Evolutionary conservation across 2,888 invertebrate species (phyloP), one percentile per base, ranked within the genome.

Genomic region (Eupithecia dodoneata): DNA sequence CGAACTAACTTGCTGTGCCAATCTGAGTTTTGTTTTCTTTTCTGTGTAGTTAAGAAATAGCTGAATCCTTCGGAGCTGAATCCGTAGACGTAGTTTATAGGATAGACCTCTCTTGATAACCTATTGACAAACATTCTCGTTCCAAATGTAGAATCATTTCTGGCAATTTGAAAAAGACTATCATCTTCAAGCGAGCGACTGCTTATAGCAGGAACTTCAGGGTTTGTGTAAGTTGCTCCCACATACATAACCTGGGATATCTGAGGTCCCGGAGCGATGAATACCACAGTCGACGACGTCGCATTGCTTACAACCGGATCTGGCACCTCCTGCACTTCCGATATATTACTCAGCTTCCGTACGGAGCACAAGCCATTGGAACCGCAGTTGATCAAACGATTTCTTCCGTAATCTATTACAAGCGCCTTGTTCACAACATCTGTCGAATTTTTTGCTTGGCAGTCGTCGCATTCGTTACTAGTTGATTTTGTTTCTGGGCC

Each of bases 281-380:
- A 99, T 76, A 99, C 99, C 76, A 99, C 99, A 12, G 99, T 99
- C 65, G 99, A 98, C 13, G 99, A 98, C 42, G 98, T 97, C 63
- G 97, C 98, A 94, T 99, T 99, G 92, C 99, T 99, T 74, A 99
- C 99, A 73, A 99, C 98, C 12, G 99, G 98, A 89, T 98, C 98
- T 78, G 96, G 96, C 72, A 98, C 97, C 86, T 97, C 97, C 83
- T 97, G 97, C 81, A 97, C 96, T 92, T 97, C 97, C 80, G 97
- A 97, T 85, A 99, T 98, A 95, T 99, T 98, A 91, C 98, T 97
- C 83, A 99, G 95, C 92, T 98, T 97, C 79, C 98, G 96, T 80
- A 99, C 98, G 52, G 97, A 97, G 92, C 99, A 99, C 87, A 97
- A 96, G 63, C 99, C 99, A 91, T 99, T 99, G 87, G 98, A 98